Conservation (phyloP, 2,888 invertebrate genomes). For the Napeogenes inachia region DNA sequence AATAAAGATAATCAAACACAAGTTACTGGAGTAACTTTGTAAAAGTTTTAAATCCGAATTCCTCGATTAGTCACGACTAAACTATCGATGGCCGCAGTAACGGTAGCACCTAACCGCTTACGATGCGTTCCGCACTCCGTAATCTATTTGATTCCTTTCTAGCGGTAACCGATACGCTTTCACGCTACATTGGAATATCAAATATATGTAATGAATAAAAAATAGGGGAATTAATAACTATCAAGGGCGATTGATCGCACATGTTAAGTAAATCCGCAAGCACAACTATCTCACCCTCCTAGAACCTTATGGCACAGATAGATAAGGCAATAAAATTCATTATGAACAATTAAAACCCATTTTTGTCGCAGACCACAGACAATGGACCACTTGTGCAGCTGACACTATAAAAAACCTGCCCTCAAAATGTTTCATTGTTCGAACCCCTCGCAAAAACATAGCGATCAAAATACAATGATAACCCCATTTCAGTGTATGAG, state of each 20-base stretch:
- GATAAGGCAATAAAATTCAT: slow-evolving; percentile 39
- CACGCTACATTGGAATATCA: slow-evolving; percentile 55
- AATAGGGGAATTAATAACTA: slow-evolving; percentile 42
- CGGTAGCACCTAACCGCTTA: slow-evolving; percentile 30
- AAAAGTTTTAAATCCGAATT: not conserved
- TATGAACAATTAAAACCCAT: slow-evolving; percentile 49
- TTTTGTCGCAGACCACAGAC: slow-evolving; percentile 45
- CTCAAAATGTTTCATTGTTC: slow-evolving; percentile 34
- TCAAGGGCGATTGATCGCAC: slow-evolving; percentile 36
- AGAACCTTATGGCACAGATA: slow-evolving; percentile 29
- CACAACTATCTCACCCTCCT: slow-evolving; percentile 30
- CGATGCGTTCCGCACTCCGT: slow-evolving; percentile 31
- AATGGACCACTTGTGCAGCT: slow-evolving; percentile 70
- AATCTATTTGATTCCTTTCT: slow-evolving; percentile 51
- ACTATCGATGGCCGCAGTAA: not conserved
- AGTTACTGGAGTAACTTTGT: no score
- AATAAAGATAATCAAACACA: no score
- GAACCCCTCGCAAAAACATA: slow-evolving; percentile 26
- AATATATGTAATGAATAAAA: slow-evolving; percentile 66
- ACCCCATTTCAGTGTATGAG: slow-evolving; percentile 34
- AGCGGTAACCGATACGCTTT: slow-evolving; percentile 65
- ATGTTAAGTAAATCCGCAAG: slow-evolving; percentile 33
- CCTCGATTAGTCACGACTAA: slow-evolving; percentile 26
- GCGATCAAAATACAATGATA: slow-evolving; percentile 26
- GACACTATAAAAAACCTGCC: slow-evolving; percentile 58